phyloP scores from a whole-genome alignment of 2,797 vertebrate genomes.

The Bucorvus abyssinicus region DNA sequence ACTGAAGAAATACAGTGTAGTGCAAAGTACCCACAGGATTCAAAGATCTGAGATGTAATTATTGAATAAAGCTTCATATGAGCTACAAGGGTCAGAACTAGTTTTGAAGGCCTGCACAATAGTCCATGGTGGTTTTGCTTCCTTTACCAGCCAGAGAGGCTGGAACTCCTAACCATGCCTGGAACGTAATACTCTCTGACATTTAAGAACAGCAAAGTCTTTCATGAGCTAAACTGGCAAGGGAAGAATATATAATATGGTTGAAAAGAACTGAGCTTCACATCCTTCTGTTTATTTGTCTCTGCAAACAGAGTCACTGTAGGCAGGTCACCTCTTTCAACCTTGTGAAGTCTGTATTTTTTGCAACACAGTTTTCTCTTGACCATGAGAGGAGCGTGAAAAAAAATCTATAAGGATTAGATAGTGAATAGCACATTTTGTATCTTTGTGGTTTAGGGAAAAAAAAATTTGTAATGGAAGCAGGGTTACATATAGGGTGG shows the following conservation, averaged over 20 bases:
- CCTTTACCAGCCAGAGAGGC: background rate
- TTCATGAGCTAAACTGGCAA: background rate
- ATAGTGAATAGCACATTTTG: background rate
- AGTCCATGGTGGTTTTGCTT: background rate
- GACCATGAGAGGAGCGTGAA: background rate
- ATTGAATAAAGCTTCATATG: background rate
- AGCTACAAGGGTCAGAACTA: background rate
- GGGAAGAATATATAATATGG: background rate
- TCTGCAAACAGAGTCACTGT: background rate
- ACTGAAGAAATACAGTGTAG: background rate
- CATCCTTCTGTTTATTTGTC: background rate
- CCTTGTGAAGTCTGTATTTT: slow-evolving; percentile 7
- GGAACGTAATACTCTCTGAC: background rate
- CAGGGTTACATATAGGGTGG: background rate
- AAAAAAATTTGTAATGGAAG: background rate
- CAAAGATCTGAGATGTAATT: background rate
- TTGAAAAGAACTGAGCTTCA: background rate
- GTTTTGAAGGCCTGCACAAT: background rate
- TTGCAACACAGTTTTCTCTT: slow-evolving; percentile 51
- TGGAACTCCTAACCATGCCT: background rate
- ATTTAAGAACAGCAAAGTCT: background rate
- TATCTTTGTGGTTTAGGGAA: background rate
- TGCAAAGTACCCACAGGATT: background rate
- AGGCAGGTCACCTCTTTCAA: slow-evolving; percentile 13
- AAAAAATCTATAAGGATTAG: slow-evolving; percentile 2